Evolutionary conservation across 2,113 vertebrate genomes (phyloP), one percentile per base, ranked within the genome.

Genomic region (Scomber japonicus): DNA sequence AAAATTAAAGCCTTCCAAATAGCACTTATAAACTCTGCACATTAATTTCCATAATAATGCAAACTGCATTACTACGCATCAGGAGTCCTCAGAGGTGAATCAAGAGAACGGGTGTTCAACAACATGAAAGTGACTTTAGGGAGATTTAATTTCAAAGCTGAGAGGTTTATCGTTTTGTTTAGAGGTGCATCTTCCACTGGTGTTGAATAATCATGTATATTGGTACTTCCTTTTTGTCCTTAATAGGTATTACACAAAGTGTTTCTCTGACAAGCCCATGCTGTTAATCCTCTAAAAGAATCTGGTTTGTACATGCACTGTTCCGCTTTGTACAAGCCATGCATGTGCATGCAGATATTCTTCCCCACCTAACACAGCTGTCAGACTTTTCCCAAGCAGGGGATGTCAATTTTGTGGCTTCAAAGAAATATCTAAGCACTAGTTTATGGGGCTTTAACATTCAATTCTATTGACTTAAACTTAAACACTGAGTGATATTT

Each of bases 41-140:
- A 64, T 53, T 14, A 11, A 71, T 87, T 65, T 70, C 31, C 64
- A 82, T 73, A 66, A 61, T 49, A 85, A 79, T 62, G 53, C 49
- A 51, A 53, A 46, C 24, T 21, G 24, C 5, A 73, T 81, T 74
- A 76, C 49, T 69, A 77, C 51, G 70, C 24, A 67, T 77, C 62
- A 73, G 24, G 24, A 27, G 31, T 80, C 66, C 62, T 70, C 49
- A 31, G n/a, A 61, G 61, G 60, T 75, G 30, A 78, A 66, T 80
- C 53, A 75, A 57, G 46, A 66, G 35, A 70, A 56, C 14, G 53
- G 24, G 17, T 19, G 21, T 55, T 79, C 3, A 21, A 67, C 44
- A 64, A 57, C 13, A 49, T 75, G 63, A 81, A 81, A 80, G 64
- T 71, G 63, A 79, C 19, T 62, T 17, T 14, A 63, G 57, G 50